Base-by-base conservation (phyloP, 1,140 invertebrate species). In the Oppia nitens region DNA sequence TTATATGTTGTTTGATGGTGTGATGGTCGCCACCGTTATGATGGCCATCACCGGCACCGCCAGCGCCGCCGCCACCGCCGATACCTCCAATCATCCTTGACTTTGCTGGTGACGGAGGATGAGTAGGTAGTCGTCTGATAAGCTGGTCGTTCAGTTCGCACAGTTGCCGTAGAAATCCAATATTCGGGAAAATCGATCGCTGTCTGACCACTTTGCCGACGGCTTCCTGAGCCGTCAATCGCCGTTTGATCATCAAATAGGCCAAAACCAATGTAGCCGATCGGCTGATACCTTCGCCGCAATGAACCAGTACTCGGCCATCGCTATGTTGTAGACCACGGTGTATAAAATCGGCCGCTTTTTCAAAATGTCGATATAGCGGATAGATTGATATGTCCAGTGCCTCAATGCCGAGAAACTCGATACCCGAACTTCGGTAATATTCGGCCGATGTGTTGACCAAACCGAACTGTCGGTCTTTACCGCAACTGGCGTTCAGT, bases 231-330 rank as follows among this genome's bases (percentile, higher is more conserved):
- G 84, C 79, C n/a, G 78, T 75, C 80, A 87, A 84, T 45, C 79
- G 76, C 52, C 79, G 77, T 66, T 83, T 83, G 24, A 40, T 57
- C 62, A 66, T 61, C 12, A 68, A 59, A 27, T 66, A 65, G 4
- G 65, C 64, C 27, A 87, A 72, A 0, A 85, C 83, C 62, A 84
- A 80, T 0, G 85, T 84, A 23, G 83, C 82, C 26, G 84, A 87
- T 1, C 86, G 78, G 1, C 84, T 87, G 56, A 87, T 80, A 21
- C 87, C 86, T 72, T 85, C 80, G 53, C 84, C 72, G 66, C 85
- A 88, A 68, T 88, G 84, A 1, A 89, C 83, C 74, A 92, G 69
- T 1, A 84, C 80, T 69, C 80, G 84, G 59, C 84, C 85, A 29
- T 53, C 56, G n/a, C 14, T 58, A 1, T 17, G n/a, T 17, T 9